A percentile compares a stretch with the other conserved stretches of the same genome.
phyloP scores from a whole-genome alignment of 2,113 vertebrate genomes.

The Clarias batrachus region DNA sequence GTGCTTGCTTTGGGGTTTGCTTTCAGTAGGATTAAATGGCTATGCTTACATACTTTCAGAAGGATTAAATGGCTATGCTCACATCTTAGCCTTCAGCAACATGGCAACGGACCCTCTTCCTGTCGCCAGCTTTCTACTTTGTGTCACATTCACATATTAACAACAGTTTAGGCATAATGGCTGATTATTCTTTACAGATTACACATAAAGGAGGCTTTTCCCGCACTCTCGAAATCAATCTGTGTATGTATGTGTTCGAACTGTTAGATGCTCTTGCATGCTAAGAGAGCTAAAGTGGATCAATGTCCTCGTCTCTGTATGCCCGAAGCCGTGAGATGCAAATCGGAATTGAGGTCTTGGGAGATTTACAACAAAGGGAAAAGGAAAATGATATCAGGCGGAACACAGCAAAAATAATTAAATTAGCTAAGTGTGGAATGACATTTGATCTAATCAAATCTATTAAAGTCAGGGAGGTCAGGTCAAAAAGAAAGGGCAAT shows the following conservation, averaged over 20 bases:
- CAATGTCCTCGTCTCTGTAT: conserved; percentile 59
- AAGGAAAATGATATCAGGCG: conserved; percentile 64
- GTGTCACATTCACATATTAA: background rate
- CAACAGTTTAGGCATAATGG: conserved; percentile 3
- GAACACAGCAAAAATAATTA: conserved; percentile 64
- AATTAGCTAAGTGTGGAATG: conserved; percentile 62
- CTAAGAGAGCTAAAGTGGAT: conserved; percentile 51
- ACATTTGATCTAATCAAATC: conserved; percentile 61
- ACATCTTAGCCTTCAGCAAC: conserved; percentile 55
- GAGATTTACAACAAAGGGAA: conserved; percentile 50
- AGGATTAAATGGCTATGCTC: conserved; percentile 61
- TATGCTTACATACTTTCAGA: conserved; percentile 53
- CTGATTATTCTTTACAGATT: conserved; percentile 35
- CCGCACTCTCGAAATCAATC: conserved; percentile 26
- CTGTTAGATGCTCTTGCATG: conserved; percentile 16
- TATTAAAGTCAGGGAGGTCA: conserved; percentile 56
- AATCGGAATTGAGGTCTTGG: conserved; percentile 64
- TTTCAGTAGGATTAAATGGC: conserved; percentile 58
- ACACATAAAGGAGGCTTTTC: conserved; percentile 33
- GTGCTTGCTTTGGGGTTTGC: conserved; percentile 54
- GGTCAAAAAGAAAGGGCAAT: conserved; percentile 50
- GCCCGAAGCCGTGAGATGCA: conserved; percentile 55
- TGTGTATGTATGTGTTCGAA: background rate
- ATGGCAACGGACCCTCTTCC: conserved; percentile 42
- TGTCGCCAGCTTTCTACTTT: conserved; percentile 1